Base-by-base conservation (phyloP, 2,113 vertebrate species). In the Gadus chalcogrammus region DNA sequence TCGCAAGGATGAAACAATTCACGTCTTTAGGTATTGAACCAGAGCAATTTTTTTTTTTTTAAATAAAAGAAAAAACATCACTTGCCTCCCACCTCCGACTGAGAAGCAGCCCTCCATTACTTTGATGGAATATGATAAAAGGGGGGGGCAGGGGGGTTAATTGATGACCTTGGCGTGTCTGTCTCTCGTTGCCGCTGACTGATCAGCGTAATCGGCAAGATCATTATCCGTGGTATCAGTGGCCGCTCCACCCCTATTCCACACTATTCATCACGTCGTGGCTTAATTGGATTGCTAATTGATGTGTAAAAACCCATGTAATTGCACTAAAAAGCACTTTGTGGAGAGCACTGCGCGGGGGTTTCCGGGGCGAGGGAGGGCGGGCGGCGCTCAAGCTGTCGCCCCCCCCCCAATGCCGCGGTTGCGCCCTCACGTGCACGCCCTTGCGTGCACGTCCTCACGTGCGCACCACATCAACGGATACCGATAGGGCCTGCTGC, bases 221-320 rank as follows among this genome's bases (percentile, higher is more conserved):
- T 91, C 82, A 89, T 90, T 89, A 91, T 88, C 84, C 91, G 81
- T 63, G 67, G 88, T 82, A 91, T 88, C 88, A 84, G 79, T 81
- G 80, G 79, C 79, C 85, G 85, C 71, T 81, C 77, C 73, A 73
- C 86, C 83, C 71, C 78, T 67, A 75, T 84, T 82, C 87, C 64
- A 74, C 9, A 74, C 88, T 80, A 92, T 92, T 91, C 88, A 91
- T 92, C 88, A 92, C 84, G 88, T 88, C 86, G 79, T 66, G 79
- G 76, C 87, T 84, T 92, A 91, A 92, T 92, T 91, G 88, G 84
- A 88, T 88, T 85, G 87, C 85, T 92, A 92, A 91, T 90, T 91
- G 88, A 91, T 91, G 90, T 92, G 89, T 87, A 88, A 89, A 91
- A 91, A 89, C 81, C 88, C 80, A 86, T 88, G 88, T 89, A 90